Percentiles rank a stretch among this genome's conserved stretches.
Evolutionary conservation across 1,140 invertebrate genomes (phyloP).

Genomic region (Temnothorax nylanderi): DNA sequence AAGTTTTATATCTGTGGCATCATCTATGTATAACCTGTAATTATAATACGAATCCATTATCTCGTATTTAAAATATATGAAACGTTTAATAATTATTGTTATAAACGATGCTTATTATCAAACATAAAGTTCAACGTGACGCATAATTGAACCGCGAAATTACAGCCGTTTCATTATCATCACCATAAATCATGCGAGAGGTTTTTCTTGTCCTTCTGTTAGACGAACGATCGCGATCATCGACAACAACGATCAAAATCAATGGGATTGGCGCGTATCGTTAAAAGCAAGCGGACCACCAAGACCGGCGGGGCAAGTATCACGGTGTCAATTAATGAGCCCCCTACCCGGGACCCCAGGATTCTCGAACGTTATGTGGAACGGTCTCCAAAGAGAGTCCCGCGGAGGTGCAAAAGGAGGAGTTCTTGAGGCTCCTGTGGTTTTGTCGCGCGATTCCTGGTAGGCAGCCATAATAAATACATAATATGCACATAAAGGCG

Average conservation of each 20-base stretch:
- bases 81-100: not conserved
- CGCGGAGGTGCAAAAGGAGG: constrained; percentile 75
- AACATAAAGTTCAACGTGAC: not conserved
- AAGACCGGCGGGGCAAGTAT: constrained; percentile 79
- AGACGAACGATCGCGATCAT: constrained; percentile 40
- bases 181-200: not conserved
- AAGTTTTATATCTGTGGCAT: not conserved
- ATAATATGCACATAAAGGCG: constrained; percentile 85
- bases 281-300: constrained; percentile 81
- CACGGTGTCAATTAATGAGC: constrained; percentile 84
- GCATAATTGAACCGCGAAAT: constrained; percentile 5
- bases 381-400: constrained; percentile 55
- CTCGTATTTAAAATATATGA: not conserved
- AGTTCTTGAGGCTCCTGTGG: constrained; percentile 74
- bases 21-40: too few relatives aligned
- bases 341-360: constrained; percentile 39
- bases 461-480: constrained; percentile 84
- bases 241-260: constrained; percentile 68
- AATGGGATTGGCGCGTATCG: constrained; percentile 71
- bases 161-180: not conserved
- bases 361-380: constrained; percentile 68
- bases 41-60: not conserved
- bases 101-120: not conserved
- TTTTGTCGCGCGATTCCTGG: constrained; percentile 83
- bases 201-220: constrained; percentile 6